A percentile compares a stretch with the other conserved stretches of the same genome.
These are phyloP conservation scores for Enhydra lutris DNA, from an alignment of 2,113 vertebrate genomes.

Conservation along the genomic window DNA sequence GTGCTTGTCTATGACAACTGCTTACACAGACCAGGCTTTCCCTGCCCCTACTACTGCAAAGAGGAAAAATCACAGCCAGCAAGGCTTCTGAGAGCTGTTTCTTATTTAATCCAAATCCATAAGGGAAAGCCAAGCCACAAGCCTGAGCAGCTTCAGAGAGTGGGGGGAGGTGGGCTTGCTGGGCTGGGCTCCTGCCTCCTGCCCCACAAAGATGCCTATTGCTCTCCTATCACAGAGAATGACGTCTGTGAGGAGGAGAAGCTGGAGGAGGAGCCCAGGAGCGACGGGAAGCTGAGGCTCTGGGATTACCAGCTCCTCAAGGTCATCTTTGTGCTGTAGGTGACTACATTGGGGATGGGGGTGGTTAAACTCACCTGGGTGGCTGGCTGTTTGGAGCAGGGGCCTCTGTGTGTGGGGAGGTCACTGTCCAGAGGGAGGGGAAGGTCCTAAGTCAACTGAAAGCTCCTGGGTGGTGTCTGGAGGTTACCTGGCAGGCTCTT, in stretches of 20 bases:
- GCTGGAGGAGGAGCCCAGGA: constrained; percentile 84
- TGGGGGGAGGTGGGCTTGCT: neutral
- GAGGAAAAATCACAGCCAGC: neutral
- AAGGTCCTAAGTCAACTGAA: neutral
- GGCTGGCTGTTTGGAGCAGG: neutral
- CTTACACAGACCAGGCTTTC: neutral
- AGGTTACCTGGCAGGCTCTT: neutral
- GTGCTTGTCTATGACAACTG: neutral
- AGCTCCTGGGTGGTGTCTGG: neutral
- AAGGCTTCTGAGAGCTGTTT: neutral
- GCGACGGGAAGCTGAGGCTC: constrained; percentile 85
- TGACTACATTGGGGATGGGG: neutral
- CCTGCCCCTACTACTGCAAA: neutral
- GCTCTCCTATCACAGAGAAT: constrained; percentile 83
- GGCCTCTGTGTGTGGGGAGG: neutral
- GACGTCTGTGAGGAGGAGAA: constrained; percentile 86
- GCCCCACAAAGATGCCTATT: neutral
- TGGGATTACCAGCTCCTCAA: constrained; percentile 94
- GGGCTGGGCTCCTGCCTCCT: neutral
- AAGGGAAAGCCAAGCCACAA: neutral
- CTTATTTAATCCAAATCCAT: neutral
- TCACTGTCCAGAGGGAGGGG: neutral
- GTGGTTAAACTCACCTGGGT: neutral
- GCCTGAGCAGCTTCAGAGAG: neutral
- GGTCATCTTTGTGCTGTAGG: constrained; percentile 95